Evolutionary conservation across 2,888 invertebrate genomes (phyloP).

Genomic region (Xanthia togata): DNA sequence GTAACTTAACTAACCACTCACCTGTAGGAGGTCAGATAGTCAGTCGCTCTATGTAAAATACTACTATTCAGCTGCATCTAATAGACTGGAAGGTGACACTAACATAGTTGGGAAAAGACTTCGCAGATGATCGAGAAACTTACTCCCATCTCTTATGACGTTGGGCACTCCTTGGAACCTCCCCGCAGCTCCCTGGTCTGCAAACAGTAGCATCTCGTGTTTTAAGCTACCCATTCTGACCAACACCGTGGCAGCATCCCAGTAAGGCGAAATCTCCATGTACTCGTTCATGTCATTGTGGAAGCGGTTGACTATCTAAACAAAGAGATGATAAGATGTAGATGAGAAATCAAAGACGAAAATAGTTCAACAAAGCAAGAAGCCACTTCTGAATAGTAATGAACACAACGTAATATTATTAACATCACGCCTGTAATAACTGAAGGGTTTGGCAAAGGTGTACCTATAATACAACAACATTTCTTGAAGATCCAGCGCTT

Average conservation of each 20-base stretch:
- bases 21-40: background rate
- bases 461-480: background rate
- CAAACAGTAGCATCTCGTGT: conserved; percentile 81
- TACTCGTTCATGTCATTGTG: conserved; percentile 83
- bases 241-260: conserved; percentile 80
- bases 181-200: conserved; percentile 82
- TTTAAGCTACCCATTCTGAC: conserved; percentile 73
- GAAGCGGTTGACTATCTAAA: conserved; percentile 76
- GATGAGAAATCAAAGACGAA: background rate
- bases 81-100: background rate
- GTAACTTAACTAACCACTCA: background rate
- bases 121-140: conserved; percentile 55
- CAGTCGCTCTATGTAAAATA: too few species aligned
- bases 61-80: too few species aligned
- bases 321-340: background rate
- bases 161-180: conserved; percentile 81
- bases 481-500: background rate
- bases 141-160: conserved; percentile 75
- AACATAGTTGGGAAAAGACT: background rate
- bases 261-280: conserved; percentile 78
- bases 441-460: background rate
- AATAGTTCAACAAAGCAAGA: background rate
- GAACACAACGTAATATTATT: background rate
- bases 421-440: background rate
- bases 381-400: background rate